These are phyloP conservation scores for Pharmacophagus antenor DNA, from an alignment of 2,888 invertebrate genomes.

Conservation along the genomic window DNA sequence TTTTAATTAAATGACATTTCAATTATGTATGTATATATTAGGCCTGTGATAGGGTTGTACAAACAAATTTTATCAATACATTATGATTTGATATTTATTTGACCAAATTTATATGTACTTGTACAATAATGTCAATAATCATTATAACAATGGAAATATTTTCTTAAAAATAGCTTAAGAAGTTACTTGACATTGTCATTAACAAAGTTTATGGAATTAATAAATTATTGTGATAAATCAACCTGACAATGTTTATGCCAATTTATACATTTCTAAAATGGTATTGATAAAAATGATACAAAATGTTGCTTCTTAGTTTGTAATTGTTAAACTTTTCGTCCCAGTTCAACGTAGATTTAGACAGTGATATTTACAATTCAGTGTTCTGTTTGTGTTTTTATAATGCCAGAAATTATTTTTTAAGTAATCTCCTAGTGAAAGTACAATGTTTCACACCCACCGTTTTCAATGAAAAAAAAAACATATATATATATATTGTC, in stretches of 20 bases:
- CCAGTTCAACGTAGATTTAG: neutral
- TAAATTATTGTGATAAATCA: neutral
- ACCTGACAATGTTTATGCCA: neutral
- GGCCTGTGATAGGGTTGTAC: constrained; percentile 26
- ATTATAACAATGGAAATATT: neutral
- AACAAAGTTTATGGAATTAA: neutral
- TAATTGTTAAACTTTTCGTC: neutral
- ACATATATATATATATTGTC: too few species aligned
- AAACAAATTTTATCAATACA: constrained; percentile 13
- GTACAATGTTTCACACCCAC: constrained; percentile 28
- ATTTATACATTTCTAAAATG: neutral
- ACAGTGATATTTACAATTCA: constrained; percentile 5
- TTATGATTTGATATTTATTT: constrained; percentile 20
- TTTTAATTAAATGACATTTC: constrained; percentile 19
- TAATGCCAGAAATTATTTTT: constrained; percentile 12
- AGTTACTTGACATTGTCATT: neutral
- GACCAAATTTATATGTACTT: neutral
- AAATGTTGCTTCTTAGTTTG: neutral
- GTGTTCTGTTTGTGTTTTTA: constrained; percentile 6
- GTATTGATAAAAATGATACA: neutral
- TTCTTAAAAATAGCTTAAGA: neutral
- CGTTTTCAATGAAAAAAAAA: constrained; percentile 19
- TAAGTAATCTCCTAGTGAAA: constrained; percentile 22
- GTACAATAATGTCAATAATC: neutral
- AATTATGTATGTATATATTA: constrained; percentile 11